Percentiles rank a stretch among this genome's conserved stretches.
These are phyloP conservation scores for Meleagris gallopavo DNA, from an alignment of 2,113 vertebrate species.

Conservation along the genomic window DNA sequence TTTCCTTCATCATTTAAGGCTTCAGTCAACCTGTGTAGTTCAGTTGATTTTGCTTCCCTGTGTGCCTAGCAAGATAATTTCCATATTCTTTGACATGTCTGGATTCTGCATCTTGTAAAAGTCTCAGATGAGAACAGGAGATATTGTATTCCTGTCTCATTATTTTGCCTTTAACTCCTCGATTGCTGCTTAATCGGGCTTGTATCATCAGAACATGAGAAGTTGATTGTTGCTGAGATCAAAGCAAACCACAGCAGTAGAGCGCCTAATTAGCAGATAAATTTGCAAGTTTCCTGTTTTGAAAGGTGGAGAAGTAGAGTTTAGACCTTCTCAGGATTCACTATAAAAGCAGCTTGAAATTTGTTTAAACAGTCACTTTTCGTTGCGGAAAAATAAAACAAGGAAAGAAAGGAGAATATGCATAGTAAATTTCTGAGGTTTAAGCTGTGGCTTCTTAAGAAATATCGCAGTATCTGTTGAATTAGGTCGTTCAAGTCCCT, in stretches of 20 bases:
- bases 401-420: background rate
- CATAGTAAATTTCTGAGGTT: background rate
- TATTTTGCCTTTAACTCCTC: constrained; percentile 53
- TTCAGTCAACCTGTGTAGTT: constrained; percentile 52
- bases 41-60: constrained; percentile 58
- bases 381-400: background rate
- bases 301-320: background rate
- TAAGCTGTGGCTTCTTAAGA: background rate
- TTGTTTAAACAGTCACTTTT: background rate
- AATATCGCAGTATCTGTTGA: background rate
- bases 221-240: constrained; percentile 51
- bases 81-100: constrained; percentile 55
- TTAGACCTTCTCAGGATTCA: background rate
- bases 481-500: background rate
- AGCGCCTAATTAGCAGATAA: constrained; percentile 12
- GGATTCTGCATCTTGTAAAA: constrained; percentile 2
- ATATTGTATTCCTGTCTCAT: constrained; percentile 16
- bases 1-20: constrained; percentile 52
- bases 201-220: background rate
- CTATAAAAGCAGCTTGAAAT: background rate
- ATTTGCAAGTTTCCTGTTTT: constrained; percentile 30
- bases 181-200: background rate
- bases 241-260: constrained; percentile 15
- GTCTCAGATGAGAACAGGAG: constrained; percentile 25
- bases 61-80: constrained; percentile 47